Base-by-base conservation (phyloP, 2,797 vertebrate species). In the Microctenopoma lineatum region DNA sequence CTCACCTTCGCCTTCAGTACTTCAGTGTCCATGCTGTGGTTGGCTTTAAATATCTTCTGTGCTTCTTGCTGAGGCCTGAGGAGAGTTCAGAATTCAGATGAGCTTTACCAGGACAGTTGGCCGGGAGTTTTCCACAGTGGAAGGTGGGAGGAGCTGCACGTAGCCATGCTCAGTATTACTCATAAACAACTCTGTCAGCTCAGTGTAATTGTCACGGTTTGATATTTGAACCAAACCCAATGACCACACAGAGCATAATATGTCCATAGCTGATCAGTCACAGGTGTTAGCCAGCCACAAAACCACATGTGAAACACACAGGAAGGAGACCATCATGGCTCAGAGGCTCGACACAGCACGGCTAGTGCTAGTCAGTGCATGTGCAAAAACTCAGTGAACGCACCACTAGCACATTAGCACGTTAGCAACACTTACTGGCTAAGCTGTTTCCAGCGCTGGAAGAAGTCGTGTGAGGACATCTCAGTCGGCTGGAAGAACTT, bases 401-500 rank as follows among this genome's bases (percentile, higher is more conserved):
- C 45, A 47, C 8, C 18, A 47, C 18, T 11, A 47, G 12, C 18
- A 47, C 16, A 45, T n/a, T 5, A 41, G 5, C 29, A 9, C 32
- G 9, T 2, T 16, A 11, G 18, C 36, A 9, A 62, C 25, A 76
- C 94, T 92, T 81, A 97, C 96, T 94, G 95, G 93, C 95, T 97
- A 8, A 98, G 96, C 84, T 98, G 96, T 91, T 97, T 97, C 96
- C 96, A 98, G 67, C 96, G 96, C 91, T 96, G 95, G 90, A 98
- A 98, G 80, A 98, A 98, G 83, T 97, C 96, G 46, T 96, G 93
- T 18, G 96, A 96, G 1, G 93, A 72, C 96, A 97, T 98, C 89
- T 97, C 96, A 3, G 96, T 97, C 0, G 95, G 95, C 91, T 97
- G 96, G 90, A 97, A 98, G 91, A 98, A 98, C 91, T 98, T 98